Percentiles rank a stretch among this genome's conserved stretches.
Conservation (phyloP, 2,113 vertebrate species). For the Lycaon pictus region DNA sequence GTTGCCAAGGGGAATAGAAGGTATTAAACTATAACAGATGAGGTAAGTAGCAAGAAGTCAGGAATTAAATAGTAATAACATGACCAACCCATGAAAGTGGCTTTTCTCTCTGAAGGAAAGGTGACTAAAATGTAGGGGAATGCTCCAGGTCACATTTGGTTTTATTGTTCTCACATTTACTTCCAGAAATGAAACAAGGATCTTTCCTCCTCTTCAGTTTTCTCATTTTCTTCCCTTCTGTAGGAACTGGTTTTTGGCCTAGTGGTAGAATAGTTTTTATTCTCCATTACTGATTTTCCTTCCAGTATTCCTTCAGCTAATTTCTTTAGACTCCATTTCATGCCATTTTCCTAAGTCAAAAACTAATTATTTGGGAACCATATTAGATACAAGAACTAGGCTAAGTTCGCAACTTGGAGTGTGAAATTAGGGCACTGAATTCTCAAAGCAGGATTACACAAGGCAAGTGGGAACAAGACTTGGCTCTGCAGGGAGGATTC, state of each 20-base stretch:
- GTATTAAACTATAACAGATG: slow-evolving; percentile 71
- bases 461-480: background rate
- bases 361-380: background rate
- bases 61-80: slow-evolving; percentile 61
- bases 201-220: slow-evolving; percentile 50
- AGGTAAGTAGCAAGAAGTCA: slow-evolving; percentile 57
- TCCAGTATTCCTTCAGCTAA: background rate
- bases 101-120: slow-evolving; percentile 24
- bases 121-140: slow-evolving; percentile 44
- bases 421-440: background rate
- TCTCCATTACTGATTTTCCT: background rate
- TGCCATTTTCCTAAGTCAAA: slow-evolving; percentile 12
- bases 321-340: background rate
- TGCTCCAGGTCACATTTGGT: slow-evolving; percentile 29
- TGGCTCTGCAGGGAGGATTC: background rate
- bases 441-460: background rate
- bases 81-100: background rate
- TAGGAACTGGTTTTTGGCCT: background rate
- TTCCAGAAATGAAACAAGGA: slow-evolving; percentile 27
- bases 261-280: background rate
- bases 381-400: background rate
- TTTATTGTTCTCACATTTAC: slow-evolving; percentile 53
- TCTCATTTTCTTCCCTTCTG: background rate
- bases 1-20: slow-evolving; percentile 67
- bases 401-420: background rate